Evolutionary conservation across 2,888 invertebrate species (phyloP).

Genomic region (Hirtodrosophila alboralis): DNA sequence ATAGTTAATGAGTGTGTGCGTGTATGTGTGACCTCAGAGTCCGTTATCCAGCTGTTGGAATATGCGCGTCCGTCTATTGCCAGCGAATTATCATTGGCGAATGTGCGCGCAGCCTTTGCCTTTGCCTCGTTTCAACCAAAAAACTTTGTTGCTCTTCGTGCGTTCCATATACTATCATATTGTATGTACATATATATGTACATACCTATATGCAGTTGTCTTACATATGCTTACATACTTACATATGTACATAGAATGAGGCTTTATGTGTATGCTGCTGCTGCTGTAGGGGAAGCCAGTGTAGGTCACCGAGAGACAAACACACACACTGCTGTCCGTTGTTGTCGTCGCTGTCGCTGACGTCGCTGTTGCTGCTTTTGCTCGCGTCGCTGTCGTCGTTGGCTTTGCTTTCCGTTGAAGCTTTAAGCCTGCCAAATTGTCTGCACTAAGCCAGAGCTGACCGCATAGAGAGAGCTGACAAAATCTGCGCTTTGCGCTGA

Average conservation of each 20-base stretch:
- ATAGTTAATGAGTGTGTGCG: slow-evolving; percentile 12
- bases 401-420: slow-evolving; percentile 28
- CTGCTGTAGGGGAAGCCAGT: slow-evolving; percentile 53
- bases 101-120: slow-evolving; percentile 63
- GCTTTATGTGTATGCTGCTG: slow-evolving; percentile 22
- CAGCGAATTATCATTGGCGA: slow-evolving; percentile 77
- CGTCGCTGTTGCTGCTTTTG: slow-evolving; percentile 7
- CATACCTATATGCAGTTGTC: slow-evolving; percentile 10
- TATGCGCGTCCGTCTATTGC: slow-evolving; percentile 72
- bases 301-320: slow-evolving; percentile 63
- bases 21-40: slow-evolving; percentile 22
- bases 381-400: slow-evolving; percentile 6
- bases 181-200: not conserved
- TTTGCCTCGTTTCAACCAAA: slow-evolving; percentile 48
- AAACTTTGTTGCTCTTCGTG: slow-evolving; percentile 33
- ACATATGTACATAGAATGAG: slow-evolving; percentile 4
- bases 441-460: too few relatives aligned
- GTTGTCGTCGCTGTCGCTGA: slow-evolving; percentile 4
- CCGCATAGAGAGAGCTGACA: too few relatives aligned
- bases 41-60: slow-evolving; percentile 30
- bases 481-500: too few relatives aligned
- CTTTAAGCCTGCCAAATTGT: slow-evolving; percentile 1
- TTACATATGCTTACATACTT: slow-evolving; percentile 4
- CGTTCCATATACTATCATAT: slow-evolving; percentile 52
- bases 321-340: slow-evolving; percentile 34